Evolutionary conservation across 2,888 invertebrate genomes (phyloP).

Genomic region (Conops quadrifasciatus): DNA sequence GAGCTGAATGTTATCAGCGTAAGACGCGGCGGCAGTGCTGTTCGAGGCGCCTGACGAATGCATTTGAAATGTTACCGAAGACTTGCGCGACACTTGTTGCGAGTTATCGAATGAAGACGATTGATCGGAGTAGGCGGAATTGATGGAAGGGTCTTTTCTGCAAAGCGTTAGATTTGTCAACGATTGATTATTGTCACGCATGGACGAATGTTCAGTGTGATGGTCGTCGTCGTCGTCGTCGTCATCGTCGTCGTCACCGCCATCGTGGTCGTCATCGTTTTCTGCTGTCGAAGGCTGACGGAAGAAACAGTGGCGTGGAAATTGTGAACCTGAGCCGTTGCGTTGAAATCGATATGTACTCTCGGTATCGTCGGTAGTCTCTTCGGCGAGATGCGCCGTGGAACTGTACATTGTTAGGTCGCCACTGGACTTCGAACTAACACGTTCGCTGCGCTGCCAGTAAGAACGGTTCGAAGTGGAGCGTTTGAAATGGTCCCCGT

Average conservation of each 20-base stretch:
- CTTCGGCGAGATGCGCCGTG: conserved; percentile 50
- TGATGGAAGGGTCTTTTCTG: conserved; percentile 47
- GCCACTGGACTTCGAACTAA: conserved; percentile 64
- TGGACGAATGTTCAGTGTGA: conserved; percentile 43
- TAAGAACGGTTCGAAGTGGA: conserved; percentile 42
- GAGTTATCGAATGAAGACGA: conserved; percentile 54
- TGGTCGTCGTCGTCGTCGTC: conserved; percentile 32
- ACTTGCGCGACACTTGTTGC: conserved; percentile 58
- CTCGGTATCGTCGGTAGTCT: conserved; percentile 42
- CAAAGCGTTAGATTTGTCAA: conserved; percentile 26
- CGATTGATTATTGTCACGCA: conserved; percentile 27
- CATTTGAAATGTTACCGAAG: conserved; percentile 61
- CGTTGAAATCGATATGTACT: conserved; percentile 57
- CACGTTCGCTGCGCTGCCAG: conserved; percentile 53
- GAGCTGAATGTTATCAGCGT: conserved; percentile 11
- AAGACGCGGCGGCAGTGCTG: conserved; percentile 40
- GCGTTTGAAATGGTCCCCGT: conserved; percentile 29
- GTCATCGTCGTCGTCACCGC: conserved; percentile 9
- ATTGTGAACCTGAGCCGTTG: conserved; percentile 63
- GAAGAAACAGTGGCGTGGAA: conserved; percentile 63
- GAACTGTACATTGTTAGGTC: conserved; percentile 63
- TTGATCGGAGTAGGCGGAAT: conserved; percentile 54
- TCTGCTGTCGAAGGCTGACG: conserved; percentile 52
- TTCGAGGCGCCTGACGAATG: conserved; percentile 33
- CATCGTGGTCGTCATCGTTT: conserved; percentile 45